Percentiles rank a stretch among this genome's conserved stretches.
Conservation (phyloP, 2,888 invertebrate species). For the Tetragonisca angustula region DNA sequence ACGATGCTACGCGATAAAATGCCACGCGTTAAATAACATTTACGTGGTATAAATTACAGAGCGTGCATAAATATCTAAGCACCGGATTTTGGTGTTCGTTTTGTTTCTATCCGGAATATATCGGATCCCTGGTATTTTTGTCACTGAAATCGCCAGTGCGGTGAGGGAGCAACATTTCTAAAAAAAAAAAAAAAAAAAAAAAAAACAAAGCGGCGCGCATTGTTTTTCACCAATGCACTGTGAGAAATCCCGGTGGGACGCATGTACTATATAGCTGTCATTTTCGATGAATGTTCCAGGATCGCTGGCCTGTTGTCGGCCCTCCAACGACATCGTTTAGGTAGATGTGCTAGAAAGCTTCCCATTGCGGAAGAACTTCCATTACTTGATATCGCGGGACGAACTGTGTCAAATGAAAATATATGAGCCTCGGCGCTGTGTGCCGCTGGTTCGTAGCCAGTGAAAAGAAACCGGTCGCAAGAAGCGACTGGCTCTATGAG, state of each 20-base stretch:
- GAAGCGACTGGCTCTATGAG: conserved; percentile 9
- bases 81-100: background rate
- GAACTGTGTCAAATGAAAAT: conserved; percentile 49
- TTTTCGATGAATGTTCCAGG: conserved; percentile 23
- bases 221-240: conserved; percentile 31
- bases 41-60: no score
- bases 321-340: conserved; percentile 20
- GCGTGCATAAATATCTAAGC: background rate
- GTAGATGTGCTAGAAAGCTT: conserved; percentile 6
- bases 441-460: background rate
- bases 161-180: conserved; percentile 18
- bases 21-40: no score
- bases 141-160: conserved; percentile 48
- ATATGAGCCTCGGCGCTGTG: conserved; percentile 13
- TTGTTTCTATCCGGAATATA: no score
- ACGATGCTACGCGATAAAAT: no score
- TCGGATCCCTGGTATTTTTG: background rate
- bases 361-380: conserved; percentile 28
- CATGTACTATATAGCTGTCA: conserved; percentile 7
- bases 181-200: background rate
- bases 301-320: conserved; percentile 31
- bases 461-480: conserved; percentile 33
- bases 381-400: conserved; percentile 50
- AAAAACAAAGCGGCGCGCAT: background rate
- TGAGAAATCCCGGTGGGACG: conserved; percentile 2